These are phyloP conservation scores for Drosophila pandora DNA, from an alignment of 1,140 invertebrate species.

Conservation along the genomic window DNA sequence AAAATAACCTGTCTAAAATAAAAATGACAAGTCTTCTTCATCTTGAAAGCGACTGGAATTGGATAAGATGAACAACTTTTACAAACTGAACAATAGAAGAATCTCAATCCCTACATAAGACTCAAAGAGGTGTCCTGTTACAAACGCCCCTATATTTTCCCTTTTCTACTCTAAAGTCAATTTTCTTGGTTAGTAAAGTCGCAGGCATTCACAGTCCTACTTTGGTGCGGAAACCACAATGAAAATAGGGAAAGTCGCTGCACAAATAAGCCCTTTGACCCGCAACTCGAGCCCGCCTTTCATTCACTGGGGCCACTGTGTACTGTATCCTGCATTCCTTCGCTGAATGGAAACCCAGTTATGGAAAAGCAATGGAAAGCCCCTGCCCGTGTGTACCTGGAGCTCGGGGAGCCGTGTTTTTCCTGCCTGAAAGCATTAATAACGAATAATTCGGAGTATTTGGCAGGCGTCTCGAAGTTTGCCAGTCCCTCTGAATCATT, in stretches of 20 bases:
- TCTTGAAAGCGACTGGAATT: no score
- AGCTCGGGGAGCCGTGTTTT: constrained; percentile 24
- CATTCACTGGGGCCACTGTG: neutral
- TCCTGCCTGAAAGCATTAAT: constrained; percentile 40
- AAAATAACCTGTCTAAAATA: no score
- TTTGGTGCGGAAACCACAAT: neutral
- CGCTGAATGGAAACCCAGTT: neutral
- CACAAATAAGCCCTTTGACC: constrained; percentile 3
- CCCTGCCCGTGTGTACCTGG: neutral
- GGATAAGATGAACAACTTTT: no score
- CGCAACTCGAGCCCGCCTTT: neutral
- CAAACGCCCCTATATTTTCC: neutral
- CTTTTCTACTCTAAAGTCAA: neutral
- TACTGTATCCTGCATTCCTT: neutral
- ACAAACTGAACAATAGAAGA: no score
- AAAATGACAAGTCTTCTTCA: no score
- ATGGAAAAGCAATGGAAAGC: neutral
- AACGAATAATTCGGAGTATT: constrained; percentile 45
- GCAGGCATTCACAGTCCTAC: neutral
- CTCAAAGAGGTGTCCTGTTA: neutral
- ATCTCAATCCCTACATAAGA: neutral
- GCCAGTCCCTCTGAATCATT: constrained; percentile 35
- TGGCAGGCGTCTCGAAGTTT: constrained; percentile 49
- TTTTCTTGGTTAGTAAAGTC: neutral
- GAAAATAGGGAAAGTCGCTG: constrained; percentile 1